Evolutionary conservation across 1,140 invertebrate genomes (phyloP).

Genomic region (Eupristina koningsbergeri): DNA sequence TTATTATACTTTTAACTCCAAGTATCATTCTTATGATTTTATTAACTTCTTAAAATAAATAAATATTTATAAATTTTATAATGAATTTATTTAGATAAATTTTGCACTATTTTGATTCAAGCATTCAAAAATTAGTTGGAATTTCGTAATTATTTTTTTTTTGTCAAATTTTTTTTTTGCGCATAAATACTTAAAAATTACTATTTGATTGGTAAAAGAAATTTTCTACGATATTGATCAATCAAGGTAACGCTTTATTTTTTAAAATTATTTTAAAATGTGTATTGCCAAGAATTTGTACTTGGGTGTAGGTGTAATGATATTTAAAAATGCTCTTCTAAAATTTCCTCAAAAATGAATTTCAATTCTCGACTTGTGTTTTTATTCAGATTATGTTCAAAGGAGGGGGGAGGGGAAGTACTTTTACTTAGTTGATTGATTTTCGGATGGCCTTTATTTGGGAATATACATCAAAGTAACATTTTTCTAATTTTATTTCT

Average conservation of each 20-base stretch:
- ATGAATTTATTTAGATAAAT: too few species aligned
- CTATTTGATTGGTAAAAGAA: neutral
- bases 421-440: neutral
- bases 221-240: slow-evolving; percentile 35
- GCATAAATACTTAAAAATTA: neutral
- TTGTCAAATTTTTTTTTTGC: too few species aligned
- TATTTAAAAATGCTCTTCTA: slow-evolving; percentile 27
- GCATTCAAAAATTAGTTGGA: too few species aligned
- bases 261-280: slow-evolving; percentile 26
- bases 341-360: slow-evolving; percentile 31
- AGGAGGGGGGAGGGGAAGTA: slow-evolving; percentile 12
- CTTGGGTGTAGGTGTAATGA: slow-evolving; percentile 20
- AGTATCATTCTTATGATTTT: neutral
- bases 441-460: slow-evolving; percentile 40
- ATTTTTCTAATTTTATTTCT: slow-evolving; percentile 1
- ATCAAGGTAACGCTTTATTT: slow-evolving; percentile 40
- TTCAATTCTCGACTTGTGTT: slow-evolving; percentile 45
- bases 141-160: too few species aligned
- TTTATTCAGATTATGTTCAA: slow-evolving; percentile 20
- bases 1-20: neutral
- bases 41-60: neutral
- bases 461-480: neutral
- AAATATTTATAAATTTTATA: too few species aligned
- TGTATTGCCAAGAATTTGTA: slow-evolving; percentile 14
- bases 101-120: too few species aligned